Evolutionary conservation across 2,797 vertebrate species (phyloP).

Genomic region (Danio albolineatus): DNA sequence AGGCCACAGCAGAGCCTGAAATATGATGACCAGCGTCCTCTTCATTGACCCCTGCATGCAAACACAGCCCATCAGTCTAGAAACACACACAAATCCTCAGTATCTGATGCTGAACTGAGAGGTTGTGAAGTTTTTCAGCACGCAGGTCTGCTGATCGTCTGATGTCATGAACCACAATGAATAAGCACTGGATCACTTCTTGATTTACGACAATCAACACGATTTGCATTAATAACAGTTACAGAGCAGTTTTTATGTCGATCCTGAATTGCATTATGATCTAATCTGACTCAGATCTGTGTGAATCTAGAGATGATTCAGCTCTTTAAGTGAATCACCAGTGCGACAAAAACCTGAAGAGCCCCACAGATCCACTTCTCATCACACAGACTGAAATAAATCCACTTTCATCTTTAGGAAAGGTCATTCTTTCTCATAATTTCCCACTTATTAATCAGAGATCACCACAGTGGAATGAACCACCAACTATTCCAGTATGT

Average conservation of each 20-base stretch:
- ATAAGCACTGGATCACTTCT: constrained; percentile 27
- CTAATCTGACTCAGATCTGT: neutral
- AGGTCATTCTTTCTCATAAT: neutral
- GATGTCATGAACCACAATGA: neutral
- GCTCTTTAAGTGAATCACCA: neutral
- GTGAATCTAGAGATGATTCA: neutral
- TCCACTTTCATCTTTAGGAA: no score
- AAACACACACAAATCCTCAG: neutral
- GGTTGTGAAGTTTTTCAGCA: neutral
- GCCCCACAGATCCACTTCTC: neutral
- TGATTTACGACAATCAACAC: neutral
- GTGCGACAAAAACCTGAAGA: neutral
- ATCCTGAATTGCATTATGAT: neutral
- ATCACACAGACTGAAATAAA: neutral
- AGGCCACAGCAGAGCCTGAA: constrained; percentile 30
- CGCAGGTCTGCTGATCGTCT: neutral
- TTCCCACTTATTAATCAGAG: neutral
- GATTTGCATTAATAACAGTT: neutral
- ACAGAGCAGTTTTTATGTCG: neutral
- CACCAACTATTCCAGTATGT: no score
- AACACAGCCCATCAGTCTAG: neutral
- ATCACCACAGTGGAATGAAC: no score
- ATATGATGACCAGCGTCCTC: neutral
- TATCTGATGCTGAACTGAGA: neutral
- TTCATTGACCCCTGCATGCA: constrained; percentile 47